phyloP scores from a whole-genome alignment of 2,113 vertebrate genomes.

The Sorex fumeus region DNA sequence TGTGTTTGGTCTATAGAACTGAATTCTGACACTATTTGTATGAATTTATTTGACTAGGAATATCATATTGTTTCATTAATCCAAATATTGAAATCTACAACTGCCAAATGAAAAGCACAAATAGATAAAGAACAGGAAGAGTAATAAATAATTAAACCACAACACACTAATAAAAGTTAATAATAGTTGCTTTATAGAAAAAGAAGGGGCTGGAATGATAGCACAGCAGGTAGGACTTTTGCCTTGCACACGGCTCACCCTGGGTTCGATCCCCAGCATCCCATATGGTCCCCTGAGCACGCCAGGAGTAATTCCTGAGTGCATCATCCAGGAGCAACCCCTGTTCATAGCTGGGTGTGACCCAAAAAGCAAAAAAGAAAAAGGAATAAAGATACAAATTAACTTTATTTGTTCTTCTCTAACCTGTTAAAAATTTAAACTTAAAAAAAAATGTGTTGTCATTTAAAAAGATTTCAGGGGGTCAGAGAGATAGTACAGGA shows the following conservation, averaged over 20 bases:
- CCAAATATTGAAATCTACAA: background rate
- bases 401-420: constrained; percentile 34
- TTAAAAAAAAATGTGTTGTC: background rate
- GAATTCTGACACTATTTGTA: constrained; percentile 8
- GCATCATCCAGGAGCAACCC: too few relatives aligned
- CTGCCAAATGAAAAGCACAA: background rate
- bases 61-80: constrained; percentile 15
- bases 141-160: background rate
- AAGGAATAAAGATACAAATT: background rate
- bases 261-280: too few relatives aligned
- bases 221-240: too few relatives aligned
- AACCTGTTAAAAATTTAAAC: background rate
- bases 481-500: too few relatives aligned
- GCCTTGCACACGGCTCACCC: too few relatives aligned
- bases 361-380: too few relatives aligned
- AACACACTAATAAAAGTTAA: constrained; percentile 36
- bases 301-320: too few relatives aligned
- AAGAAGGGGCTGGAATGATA: too few relatives aligned
- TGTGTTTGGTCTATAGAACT: background rate
- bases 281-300: too few relatives aligned
- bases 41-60: constrained; percentile 38
- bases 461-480: background rate
- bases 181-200: constrained; percentile 6
- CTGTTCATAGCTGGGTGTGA: too few relatives aligned
- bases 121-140: background rate